phyloP scores from a whole-genome alignment of 2,797 vertebrate species.

The Australoheros facetus region DNA sequence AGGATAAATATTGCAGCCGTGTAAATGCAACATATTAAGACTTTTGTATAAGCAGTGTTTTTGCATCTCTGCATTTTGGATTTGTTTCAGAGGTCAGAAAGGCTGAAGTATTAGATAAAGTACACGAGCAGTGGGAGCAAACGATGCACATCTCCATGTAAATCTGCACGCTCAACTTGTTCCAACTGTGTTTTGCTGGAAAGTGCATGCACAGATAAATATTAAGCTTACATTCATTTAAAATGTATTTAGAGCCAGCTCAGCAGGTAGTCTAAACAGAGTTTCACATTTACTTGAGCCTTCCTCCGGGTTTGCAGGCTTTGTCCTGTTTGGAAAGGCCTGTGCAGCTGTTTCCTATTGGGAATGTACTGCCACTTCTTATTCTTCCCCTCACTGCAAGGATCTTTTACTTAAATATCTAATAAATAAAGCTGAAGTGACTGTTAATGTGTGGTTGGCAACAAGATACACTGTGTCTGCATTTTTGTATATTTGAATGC shows the following conservation, averaged over 20 bases:
- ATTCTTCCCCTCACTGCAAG: background rate
- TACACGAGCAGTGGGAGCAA: background rate
- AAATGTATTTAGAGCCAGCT: slow-evolving; percentile 20
- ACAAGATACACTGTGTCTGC: background rate
- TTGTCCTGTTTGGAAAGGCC: slow-evolving; percentile 37
- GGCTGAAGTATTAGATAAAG: slow-evolving; percentile 5
- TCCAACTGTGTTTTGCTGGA: background rate
- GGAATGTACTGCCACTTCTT: slow-evolving; percentile 2
- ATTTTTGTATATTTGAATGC: background rate
- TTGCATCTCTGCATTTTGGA: background rate
- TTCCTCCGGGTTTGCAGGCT: slow-evolving; percentile 12
- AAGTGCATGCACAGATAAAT: slow-evolving; percentile 9
- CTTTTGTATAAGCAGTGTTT: background rate
- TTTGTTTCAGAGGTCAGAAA: slow-evolving; percentile 15
- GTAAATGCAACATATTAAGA: background rate
- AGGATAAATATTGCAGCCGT: background rate
- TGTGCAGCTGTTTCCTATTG: slow-evolving; percentile 39
- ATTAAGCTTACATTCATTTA: slow-evolving; percentile 7
- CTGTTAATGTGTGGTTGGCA: background rate
- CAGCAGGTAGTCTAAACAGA: slow-evolving; percentile 39
- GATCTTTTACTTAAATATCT: background rate
- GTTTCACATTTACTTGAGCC: slow-evolving; percentile 38
- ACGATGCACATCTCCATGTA: background rate
- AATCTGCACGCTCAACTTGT: background rate
- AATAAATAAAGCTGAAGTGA: background rate